Conservation (phyloP, 2,113 vertebrate genomes). For the Bombycilla garrulus region DNA sequence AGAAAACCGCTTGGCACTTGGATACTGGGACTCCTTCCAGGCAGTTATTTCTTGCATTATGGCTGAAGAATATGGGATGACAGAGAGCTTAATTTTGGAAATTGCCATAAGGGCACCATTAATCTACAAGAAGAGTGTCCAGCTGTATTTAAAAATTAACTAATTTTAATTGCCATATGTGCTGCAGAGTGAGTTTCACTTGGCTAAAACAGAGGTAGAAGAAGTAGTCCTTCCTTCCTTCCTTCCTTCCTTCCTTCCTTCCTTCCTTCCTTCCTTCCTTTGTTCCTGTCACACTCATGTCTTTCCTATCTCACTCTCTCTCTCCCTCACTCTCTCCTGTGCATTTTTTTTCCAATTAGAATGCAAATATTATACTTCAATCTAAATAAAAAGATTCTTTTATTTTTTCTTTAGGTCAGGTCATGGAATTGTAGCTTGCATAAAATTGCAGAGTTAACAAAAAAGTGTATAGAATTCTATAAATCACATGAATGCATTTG, state of each 20-base stretch:
- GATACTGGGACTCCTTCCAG: background rate
- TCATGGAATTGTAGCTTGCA: background rate
- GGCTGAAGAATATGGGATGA: background rate
- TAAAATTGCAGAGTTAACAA: background rate
- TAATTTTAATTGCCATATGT: background rate
- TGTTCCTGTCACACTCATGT: rapidly evolving
- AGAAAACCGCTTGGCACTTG: background rate
- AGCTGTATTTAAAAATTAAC: background rate
- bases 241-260: background rate
- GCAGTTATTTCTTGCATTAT: background rate
- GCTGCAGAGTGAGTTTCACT: background rate
- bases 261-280: background rate
- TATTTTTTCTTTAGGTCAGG: background rate
- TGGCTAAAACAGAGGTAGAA: background rate
- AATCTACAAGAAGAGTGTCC: background rate
- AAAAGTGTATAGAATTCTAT: background rate
- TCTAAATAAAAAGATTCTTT: background rate
- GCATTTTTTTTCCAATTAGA: background rate
- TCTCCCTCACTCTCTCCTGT: background rate
- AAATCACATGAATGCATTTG: background rate
- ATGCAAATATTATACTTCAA: background rate
- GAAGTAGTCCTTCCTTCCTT: background rate
- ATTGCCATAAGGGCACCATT: background rate
- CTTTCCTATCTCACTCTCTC: background rate
- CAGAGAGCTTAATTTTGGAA: background rate